These are phyloP conservation scores for Acanthaster planci DNA, from an alignment of 35 echinoderm and acorn worm genomes.

Conservation along the genomic window DNA sequence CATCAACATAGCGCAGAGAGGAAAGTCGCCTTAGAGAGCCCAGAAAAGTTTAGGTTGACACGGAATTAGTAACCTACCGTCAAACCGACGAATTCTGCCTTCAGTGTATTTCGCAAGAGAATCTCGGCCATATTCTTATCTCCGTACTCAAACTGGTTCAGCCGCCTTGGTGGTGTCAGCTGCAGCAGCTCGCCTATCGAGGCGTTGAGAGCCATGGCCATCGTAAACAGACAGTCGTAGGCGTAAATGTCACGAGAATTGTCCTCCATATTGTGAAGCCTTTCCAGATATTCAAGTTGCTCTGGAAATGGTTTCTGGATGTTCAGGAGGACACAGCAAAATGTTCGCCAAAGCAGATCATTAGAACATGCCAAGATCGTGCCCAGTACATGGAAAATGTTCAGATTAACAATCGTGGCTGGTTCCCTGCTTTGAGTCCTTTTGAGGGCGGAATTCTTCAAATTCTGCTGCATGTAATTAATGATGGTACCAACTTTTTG, in stretches of 20 bases:
- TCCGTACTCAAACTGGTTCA: constrained; percentile 45
- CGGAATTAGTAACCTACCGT: constrained; percentile 26
- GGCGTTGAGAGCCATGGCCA: constrained; percentile 51
- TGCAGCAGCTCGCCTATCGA: constrained; percentile 36
- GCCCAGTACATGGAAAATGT: too few species aligned
- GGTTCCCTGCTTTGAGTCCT: too few species aligned
- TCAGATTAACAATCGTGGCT: too few species aligned
- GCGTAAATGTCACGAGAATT: constrained; percentile 55
- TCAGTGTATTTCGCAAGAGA: constrained; percentile 27
- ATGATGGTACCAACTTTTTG: too few species aligned
- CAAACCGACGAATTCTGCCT: constrained; percentile 43
- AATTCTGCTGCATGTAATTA: too few species aligned
- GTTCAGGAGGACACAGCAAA: background rate
- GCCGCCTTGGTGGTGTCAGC: background rate
- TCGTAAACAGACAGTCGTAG: constrained; percentile 57
- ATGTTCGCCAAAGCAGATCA: too few species aligned
- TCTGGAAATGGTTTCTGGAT: constrained; percentile 35
- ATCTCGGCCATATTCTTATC: constrained; percentile 44
- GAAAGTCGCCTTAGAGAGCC: too few species aligned
- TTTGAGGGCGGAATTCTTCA: too few species aligned
- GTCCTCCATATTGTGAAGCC: constrained; percentile 39
- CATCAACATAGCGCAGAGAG: too few species aligned
- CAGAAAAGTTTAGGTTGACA: too few species aligned
- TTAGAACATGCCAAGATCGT: too few species aligned
- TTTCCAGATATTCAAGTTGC: constrained; percentile 24